A percentile compares a stretch with the other conserved stretches of the same genome.
Conservation (phyloP, 2,888 invertebrate genomes). For the Epiblema foenella region DNA sequence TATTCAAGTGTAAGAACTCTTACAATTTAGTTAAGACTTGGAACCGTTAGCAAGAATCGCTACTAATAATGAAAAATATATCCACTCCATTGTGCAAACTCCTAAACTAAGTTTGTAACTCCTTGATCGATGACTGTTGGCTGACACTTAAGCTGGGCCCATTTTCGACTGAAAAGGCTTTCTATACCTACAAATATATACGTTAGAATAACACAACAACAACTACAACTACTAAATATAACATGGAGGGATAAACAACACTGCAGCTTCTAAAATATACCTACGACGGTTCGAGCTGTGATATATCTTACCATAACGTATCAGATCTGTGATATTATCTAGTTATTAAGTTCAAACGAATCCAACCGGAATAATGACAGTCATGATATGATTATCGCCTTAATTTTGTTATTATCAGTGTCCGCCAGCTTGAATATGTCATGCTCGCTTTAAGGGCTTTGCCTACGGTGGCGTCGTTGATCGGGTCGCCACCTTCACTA, state of each 20-base stretch:
- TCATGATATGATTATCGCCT: no score
- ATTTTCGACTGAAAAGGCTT: slow-evolving; percentile 34
- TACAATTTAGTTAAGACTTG: slow-evolving; percentile 14
- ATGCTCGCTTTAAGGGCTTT: no score
- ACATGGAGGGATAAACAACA: not conserved
- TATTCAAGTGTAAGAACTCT: not conserved
- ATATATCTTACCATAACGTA: no score
- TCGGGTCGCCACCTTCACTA: no score
- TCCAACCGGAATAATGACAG: no score
- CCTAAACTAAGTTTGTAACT: slow-evolving; percentile 43
- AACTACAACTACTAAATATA: not conserved
- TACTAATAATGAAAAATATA: slow-evolving; percentile 41
- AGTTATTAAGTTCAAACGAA: no score
- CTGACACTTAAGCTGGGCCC: slow-evolving; percentile 36
- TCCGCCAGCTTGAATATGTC: no score
- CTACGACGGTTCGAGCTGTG: no score
- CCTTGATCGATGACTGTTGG: slow-evolving; percentile 44
- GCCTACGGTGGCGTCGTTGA: no score
- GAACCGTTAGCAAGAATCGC: slow-evolving; percentile 26
- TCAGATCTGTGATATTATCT: no score
- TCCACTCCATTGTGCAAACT: slow-evolving; percentile 43
- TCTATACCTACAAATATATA: slow-evolving; percentile 27
- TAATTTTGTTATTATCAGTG: no score
- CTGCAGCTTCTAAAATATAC: not conserved
- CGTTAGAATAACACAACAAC: not conserved